Evolutionary conservation across 2,888 invertebrate species (phyloP), one percentile per base, ranked within the genome.

Genomic region (Callinectes sapidus): DNA sequence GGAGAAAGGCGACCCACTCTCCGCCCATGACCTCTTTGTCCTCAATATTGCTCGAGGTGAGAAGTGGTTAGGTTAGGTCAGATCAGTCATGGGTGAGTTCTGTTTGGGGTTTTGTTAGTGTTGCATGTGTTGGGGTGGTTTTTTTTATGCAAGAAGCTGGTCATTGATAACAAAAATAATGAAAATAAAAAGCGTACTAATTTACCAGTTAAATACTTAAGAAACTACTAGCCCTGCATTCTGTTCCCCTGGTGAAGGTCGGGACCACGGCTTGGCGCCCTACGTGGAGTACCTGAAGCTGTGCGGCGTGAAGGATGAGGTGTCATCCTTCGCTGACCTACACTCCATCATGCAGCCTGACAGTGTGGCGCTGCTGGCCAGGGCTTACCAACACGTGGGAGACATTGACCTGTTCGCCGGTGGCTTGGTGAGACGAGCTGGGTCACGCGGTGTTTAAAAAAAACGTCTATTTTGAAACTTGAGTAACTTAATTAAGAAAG

Each of bases 381-480:
- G 66, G 85, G 61, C 86, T 39, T 92, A 92, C 85, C 13, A 14
- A 0, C n/a, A 61, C 35, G 92, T 92, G 39, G 42, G 77, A 18
- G 92, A 92, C 61, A 86, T 92, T 18, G 92, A 92, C 42, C 89
- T 92, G 66, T 89, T n/a, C 42, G n/a, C 77, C 23, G 92, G 92
- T 18, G 92, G 92, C 13, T 55, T 92, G 89, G 92, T 92, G 28
- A 89, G 89, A 42, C 28, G 55, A 42, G 61, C 2, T 2, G 16
- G 61, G 89, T 48, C 28, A 85, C 3, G 85, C 18, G n/a, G n/a
- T n/a, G n/a, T n/a, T n/a, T n/a, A n/a, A n/a, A n/a, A n/a, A n/a
- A n/a, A n/a, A n/a, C n/a, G n/a, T n/a, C n/a, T n/a, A n/a, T n/a
- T n/a, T n/a, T n/a, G n/a, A n/a, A n/a, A n/a, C n/a, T n/a, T n/a